Percentiles rank a stretch among this genome's conserved stretches.
phyloP scores from a whole-genome alignment of 2,888 invertebrate species.

The Leucania comma region DNA sequence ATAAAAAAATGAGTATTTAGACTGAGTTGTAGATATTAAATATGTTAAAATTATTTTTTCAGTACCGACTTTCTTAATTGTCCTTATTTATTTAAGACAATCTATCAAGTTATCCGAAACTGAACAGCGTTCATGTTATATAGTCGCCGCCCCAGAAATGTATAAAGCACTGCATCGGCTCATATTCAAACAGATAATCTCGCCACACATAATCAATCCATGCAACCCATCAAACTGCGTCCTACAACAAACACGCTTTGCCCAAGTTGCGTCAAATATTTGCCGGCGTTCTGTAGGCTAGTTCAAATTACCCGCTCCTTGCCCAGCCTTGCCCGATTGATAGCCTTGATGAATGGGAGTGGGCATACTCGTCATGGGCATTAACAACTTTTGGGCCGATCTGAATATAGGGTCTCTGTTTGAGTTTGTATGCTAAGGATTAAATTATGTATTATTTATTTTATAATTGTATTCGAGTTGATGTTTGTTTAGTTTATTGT shows the following conservation, averaged over 20 bases:
- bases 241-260: constrained; percentile 46
- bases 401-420: constrained; percentile 43
- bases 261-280: constrained; percentile 71
- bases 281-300: constrained; percentile 70
- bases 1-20: too few species aligned
- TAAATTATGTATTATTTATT: constrained; percentile 50
- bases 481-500: constrained; percentile 26
- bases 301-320: constrained; percentile 71
- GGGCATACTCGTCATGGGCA: constrained; percentile 47
- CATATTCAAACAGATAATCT: constrained; percentile 22
- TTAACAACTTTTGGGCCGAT: constrained; percentile 57
- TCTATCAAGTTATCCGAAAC: background rate
- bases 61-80: too few species aligned
- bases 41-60: too few species aligned
- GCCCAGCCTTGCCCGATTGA: constrained; percentile 75
- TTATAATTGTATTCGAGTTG: constrained; percentile 30
- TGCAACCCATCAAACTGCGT: constrained; percentile 32
- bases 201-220: constrained; percentile 36
- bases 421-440: constrained; percentile 47
- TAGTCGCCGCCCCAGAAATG: too few species aligned
- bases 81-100: background rate
- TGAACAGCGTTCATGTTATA: background rate
- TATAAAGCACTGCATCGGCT: background rate
- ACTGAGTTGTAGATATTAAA: too few species aligned
- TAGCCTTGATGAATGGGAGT: constrained; percentile 76